Base-by-base conservation (phyloP, 1,140 invertebrate genomes). In the Archivesica marissinica region DNA sequence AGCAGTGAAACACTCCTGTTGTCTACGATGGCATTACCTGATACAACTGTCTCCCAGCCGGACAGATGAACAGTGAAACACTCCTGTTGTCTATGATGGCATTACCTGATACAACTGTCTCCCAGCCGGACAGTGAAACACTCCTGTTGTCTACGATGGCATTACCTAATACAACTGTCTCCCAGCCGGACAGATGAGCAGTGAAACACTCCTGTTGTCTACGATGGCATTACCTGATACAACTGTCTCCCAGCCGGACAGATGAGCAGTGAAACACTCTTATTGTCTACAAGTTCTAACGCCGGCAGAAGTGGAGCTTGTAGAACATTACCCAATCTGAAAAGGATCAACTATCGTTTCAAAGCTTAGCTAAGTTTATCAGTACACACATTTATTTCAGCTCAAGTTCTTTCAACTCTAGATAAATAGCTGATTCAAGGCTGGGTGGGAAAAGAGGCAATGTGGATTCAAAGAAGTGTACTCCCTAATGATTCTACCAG, bases 11-110 rank as follows among this genome's bases (percentile, higher is more conserved):
- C 88, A 76, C 88, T 85, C 47, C 74, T 74, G 30, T 90, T 89
- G 78, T 93, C 92, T 13, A 92, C 86, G 15, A 93, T 28, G 25
- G 33, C 61, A 52, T 44, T 85, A 92, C 92, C 90, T 92, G 92
- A 84, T 90, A 93, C 1, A 92, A 47, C 39, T 50, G 52, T 41
- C 92, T 85, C 23, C 92, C 90, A 81, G 88, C 89, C 4, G 91
- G 89, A 64, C 88, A 90, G 7, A 81, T 75, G 2, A 93, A 38
- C 4, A 64, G 41, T 1, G 89, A 90, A 3, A 93, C 88, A 76
- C 88, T 85, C 47, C 74, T 74, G 30, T 90, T 89, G 78, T 93
- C 92, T 13, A 92, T n/a, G n/a, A n/a, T n/a, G n/a, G n/a, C n/a
- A n/a, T n/a, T n/a, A n/a, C n/a, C n/a, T n/a, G n/a, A n/a, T n/a